phyloP scores from a whole-genome alignment of 2,888 invertebrate species.

The Ormyrus rosae region DNA sequence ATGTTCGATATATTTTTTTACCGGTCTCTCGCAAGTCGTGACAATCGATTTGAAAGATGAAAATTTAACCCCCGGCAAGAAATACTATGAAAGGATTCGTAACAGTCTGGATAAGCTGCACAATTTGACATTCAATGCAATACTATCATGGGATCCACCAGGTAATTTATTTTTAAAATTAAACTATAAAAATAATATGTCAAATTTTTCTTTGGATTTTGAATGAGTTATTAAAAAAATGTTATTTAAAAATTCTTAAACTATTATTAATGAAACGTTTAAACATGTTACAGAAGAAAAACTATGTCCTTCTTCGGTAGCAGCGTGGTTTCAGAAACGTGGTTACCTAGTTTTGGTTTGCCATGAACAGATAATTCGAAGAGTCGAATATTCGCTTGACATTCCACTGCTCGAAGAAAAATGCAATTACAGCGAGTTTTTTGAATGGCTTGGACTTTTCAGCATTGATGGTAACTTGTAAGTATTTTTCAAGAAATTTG shows the following conservation, averaged over 20 bases:
- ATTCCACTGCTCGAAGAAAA: conserved; percentile 73
- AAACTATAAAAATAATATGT: conserved; percentile 12
- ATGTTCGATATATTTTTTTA: conserved; percentile 60
- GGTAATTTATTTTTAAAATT: conserved; percentile 63
- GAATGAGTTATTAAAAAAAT: background rate
- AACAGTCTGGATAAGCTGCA: conserved; percentile 72
- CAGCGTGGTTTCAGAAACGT: conserved; percentile 77
- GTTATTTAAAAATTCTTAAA: background rate
- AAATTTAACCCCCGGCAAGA: conserved; percentile 75
- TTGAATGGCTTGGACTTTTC: conserved; percentile 79
- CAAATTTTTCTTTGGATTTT: background rate
- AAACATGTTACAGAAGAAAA: conserved; percentile 67
- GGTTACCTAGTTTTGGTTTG: conserved; percentile 76
- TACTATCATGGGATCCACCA: conserved; percentile 78
- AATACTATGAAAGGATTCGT: conserved; percentile 75
- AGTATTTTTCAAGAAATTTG: conserved; percentile 56
- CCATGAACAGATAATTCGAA: conserved; percentile 71
- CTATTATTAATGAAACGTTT: background rate
- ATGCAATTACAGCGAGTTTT: conserved; percentile 70
- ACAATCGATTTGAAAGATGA: conserved; percentile 77
- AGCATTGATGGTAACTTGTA: conserved; percentile 75
- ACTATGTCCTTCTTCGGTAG: conserved; percentile 80
- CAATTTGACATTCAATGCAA: conserved; percentile 73
- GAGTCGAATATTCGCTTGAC: conserved; percentile 71
- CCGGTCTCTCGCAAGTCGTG: conserved; percentile 74